phyloP scores from a whole-genome alignment of 2,888 invertebrate genomes.

The Callyntrura guangdongensis region DNA sequence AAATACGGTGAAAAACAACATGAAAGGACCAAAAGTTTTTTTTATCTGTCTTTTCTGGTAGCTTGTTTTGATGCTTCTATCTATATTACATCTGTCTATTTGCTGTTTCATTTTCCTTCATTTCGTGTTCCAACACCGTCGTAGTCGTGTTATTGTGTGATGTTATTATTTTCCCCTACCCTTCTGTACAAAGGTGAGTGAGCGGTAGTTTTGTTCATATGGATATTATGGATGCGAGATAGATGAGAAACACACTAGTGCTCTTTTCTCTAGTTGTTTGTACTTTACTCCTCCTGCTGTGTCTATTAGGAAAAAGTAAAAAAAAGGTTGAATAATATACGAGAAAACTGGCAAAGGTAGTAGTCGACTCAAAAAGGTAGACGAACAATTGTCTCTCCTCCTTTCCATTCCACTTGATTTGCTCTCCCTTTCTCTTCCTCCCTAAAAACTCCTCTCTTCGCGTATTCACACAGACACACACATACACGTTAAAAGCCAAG shows the following conservation, averaged over 20 bases:
- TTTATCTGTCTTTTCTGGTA: not conserved
- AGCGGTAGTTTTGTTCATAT: not conserved
- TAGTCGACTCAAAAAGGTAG: too few relatives aligned
- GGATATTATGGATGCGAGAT: conserved; percentile 7
- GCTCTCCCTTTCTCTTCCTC: conserved; percentile 55
- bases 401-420: conserved; percentile 79
- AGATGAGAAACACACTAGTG: not conserved
- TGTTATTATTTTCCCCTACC: conserved; percentile 47
- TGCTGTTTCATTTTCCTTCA: conserved; percentile 63
- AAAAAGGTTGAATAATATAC: conserved; percentile 77
- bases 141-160: too few relatives aligned
- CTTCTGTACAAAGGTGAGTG: conserved; percentile 45
- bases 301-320: conserved; percentile 76
- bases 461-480: too few relatives aligned
- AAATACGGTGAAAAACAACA: too few relatives aligned
- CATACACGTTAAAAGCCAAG: conserved; percentile 68
- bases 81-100: conserved; percentile 57
- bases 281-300: conserved; percentile 68
- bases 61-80: conserved; percentile 6
- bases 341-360: too few relatives aligned
- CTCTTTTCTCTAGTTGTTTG: conserved; percentile 59
- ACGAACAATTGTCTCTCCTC: conserved; percentile 78
- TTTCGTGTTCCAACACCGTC: conserved; percentile 15
- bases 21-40: too few relatives aligned
- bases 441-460: not conserved